Base-by-base conservation (phyloP, 2,797 vertebrate genomes). In the Hybognathus amarus region DNA sequence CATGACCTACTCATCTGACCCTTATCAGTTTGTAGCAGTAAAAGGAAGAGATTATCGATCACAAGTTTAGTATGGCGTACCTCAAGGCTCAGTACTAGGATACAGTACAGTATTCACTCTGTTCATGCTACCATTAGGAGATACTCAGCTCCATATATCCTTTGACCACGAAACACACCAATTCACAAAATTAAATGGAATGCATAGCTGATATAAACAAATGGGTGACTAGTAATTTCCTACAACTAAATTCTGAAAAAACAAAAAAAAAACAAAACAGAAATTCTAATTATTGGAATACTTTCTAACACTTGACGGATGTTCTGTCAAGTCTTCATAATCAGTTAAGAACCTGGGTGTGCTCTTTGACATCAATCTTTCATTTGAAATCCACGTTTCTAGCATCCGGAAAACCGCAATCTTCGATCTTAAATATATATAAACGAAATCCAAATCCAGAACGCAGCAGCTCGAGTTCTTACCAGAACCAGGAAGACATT, bases 111-210 rank as follows among this genome's bases (percentile, higher is more conserved):
- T n/a, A 4, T 56, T 56, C 20, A 56, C 52, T 3, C 52, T 56
- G 20, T 4, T n/a, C 20, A 10, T 56, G 52, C 2, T 56, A 22
- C 52, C 54, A 0, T 10, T 54, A 3, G 20, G 20, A 9, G 54
- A 56, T 56, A 56, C 9, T 56, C 3, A 56, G 22, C 54, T 56
- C 54, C n/a, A 56, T 56, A n/a, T n/a, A 22, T 56, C 3, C 3
- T 56, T 56, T 3, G 1, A n/a, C n/a, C n/a, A n/a, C n/a, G n/a
- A 4, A n/a, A n/a, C 8, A 0, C 9, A n/a, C 20, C 8, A n/a
- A 56, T n/a, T 56, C 22, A n/a, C 20, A 22, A n/a, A 1, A 56
- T 56, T 10, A n/a, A n/a, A n/a, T 2, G 3, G 9, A 56, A 56
- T 56, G 54, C 54, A 56, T 56, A 56, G 22, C 54, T n/a, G 54